phyloP scores from a whole-genome alignment of 2,797 vertebrate species.

The Sebastes nivosus region DNA sequence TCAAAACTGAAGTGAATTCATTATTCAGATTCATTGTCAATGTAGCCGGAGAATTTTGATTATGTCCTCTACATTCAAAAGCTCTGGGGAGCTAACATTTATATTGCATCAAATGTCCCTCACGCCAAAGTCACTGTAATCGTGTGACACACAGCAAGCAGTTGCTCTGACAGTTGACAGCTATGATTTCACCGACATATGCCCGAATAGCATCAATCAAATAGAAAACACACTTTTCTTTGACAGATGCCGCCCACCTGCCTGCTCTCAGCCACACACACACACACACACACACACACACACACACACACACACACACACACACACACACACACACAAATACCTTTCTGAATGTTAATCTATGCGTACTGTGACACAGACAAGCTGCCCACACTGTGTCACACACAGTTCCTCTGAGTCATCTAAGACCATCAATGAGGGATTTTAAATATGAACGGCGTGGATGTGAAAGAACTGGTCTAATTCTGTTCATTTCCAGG shows the following conservation, averaged over 20 bases:
- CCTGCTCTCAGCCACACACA: constrained; percentile 5
- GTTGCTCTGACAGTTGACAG: constrained; percentile 5
- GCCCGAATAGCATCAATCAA: constrained; percentile 33
- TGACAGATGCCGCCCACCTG: constrained; percentile 49
- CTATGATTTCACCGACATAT: constrained; percentile 12
- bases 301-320: not conserved
- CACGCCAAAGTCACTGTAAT: not conserved
- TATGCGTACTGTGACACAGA: not conserved
- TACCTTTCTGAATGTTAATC: not conserved
- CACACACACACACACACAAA: not conserved
- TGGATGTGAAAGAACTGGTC: not conserved
- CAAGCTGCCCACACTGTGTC: constrained; percentile 32
- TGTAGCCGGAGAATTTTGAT: not conserved
- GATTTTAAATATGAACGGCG: not conserved
- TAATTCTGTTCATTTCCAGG: not conserved
- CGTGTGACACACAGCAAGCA: not conserved
- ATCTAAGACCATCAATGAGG: constrained; percentile 9
- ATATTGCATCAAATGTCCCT: not conserved
- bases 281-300: constrained; percentile 13
- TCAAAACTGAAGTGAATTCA: not conserved
- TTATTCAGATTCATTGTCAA: not conserved
- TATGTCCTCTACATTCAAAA: not conserved
- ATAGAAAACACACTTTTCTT: constrained; percentile 31
- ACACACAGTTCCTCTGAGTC: constrained; percentile 56
- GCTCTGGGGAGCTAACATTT: not conserved